Percentiles rank a stretch among this genome's conserved stretches.
phyloP scores from a whole-genome alignment of 2,888 invertebrate genomes.

The Andrena hattorfiana region DNA sequence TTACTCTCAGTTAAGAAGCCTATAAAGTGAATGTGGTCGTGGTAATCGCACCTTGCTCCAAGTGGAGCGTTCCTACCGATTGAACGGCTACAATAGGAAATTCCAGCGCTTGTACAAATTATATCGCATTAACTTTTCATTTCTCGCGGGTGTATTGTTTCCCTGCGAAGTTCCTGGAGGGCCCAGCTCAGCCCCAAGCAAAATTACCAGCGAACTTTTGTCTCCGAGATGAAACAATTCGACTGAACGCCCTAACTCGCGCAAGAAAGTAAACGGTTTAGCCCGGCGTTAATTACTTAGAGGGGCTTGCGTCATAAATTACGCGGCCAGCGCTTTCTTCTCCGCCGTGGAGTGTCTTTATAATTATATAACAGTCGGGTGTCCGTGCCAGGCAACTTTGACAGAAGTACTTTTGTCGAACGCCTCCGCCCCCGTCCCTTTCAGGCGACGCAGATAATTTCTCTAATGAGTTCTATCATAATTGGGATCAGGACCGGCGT shows the following conservation, averaged over 20 bases:
- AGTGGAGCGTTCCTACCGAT: background rate
- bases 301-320: constrained; percentile 52
- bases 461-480: constrained; percentile 49
- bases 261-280: constrained; percentile 22
- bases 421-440: background rate
- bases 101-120: background rate
- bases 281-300: constrained; percentile 47
- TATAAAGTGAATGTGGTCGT: background rate
- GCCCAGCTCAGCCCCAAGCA: background rate
- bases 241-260: constrained; percentile 8
- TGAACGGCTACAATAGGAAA: background rate
- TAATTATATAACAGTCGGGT: constrained; percentile 39
- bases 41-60: no score
- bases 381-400: constrained; percentile 9
- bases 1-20: background rate
- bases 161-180: background rate
- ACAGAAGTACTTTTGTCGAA: constrained; percentile 40
- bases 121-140: background rate
- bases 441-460: constrained; percentile 39
- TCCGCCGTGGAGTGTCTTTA: constrained; percentile 12
- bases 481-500: constrained; percentile 35
- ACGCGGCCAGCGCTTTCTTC: constrained; percentile 25
- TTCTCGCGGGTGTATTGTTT: constrained; percentile 8
- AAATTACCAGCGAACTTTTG: constrained; percentile 1
- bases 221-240: constrained; percentile 11